These are phyloP conservation scores for Dicycla oo DNA, from an alignment of 2,888 invertebrate species.

Conservation along the genomic window DNA sequence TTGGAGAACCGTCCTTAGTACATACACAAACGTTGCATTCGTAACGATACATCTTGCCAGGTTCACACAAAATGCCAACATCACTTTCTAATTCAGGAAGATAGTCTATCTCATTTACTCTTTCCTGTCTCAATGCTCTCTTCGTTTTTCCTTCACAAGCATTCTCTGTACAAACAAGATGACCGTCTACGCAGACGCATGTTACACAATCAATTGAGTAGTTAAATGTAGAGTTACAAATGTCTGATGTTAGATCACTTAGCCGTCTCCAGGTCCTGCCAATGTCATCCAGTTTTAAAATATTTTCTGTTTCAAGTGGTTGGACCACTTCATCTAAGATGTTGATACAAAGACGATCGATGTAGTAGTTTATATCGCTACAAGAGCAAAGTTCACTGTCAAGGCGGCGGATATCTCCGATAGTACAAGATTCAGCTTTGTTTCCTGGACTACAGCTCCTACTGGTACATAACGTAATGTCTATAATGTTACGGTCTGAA, in stretches of 20 bases:
- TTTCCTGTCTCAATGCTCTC: conserved; percentile 32
- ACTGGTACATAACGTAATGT: conserved; percentile 70
- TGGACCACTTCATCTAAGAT: conserved; percentile 64
- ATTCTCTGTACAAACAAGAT: conserved; percentile 63
- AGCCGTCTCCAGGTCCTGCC: conserved; percentile 55
- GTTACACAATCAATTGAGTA: conserved; percentile 73
- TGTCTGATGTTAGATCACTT: not conserved
- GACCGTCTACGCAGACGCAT: conserved; percentile 67
- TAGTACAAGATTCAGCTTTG: conserved; percentile 71
- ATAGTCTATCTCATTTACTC: conserved; percentile 4
- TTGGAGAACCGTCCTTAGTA: conserved; percentile 55
- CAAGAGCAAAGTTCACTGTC: conserved; percentile 74
- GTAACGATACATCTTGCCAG: conserved; percentile 71
- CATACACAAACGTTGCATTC: conserved; percentile 78
- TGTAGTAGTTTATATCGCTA: conserved; percentile 73
- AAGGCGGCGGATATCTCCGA: conserved; percentile 73
- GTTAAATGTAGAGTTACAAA: conserved; percentile 37
- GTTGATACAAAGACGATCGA: conserved; percentile 73
- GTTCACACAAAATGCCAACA: conserved; percentile 63
- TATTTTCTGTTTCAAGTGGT: conserved; percentile 48
- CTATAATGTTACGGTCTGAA: conserved; percentile 60
- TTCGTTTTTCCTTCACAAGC: conserved; percentile 50
- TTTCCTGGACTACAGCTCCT: conserved; percentile 67
- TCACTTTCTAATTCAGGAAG: conserved; percentile 64
- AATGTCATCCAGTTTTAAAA: conserved; percentile 63